Conservation (phyloP, 2,888 invertebrate species). For the Cyrtodaria siliqua region DNA sequence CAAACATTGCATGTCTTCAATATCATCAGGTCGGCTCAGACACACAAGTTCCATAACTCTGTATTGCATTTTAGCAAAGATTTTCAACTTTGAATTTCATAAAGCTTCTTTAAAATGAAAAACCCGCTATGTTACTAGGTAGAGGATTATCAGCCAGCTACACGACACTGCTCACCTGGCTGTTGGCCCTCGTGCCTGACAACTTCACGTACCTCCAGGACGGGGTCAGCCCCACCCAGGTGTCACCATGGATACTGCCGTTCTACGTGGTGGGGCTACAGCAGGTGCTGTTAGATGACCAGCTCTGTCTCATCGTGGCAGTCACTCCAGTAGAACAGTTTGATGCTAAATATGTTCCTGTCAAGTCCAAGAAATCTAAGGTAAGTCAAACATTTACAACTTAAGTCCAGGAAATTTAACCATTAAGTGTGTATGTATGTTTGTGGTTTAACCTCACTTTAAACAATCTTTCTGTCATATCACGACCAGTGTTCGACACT, state of each 20-base stretch:
- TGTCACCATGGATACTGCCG: constrained; percentile 63
- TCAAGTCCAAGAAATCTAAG: constrained; percentile 77
- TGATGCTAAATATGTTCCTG: constrained; percentile 64
- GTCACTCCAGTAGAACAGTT: constrained; percentile 76
- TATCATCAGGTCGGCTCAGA: no score
- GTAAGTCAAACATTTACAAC: constrained; percentile 64
- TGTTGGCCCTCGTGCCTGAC: constrained; percentile 80
- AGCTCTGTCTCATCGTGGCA: constrained; percentile 78
- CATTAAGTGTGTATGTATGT: no score
- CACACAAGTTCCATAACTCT: no score
- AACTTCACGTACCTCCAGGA: constrained; percentile 74
- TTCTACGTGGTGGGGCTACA: constrained; percentile 83
- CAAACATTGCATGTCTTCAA: no score
- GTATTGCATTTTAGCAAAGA: no score
- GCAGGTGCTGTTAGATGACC: constrained; percentile 80
- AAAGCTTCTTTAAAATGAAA: no score
- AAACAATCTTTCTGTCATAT: no score
- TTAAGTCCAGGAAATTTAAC: no score
- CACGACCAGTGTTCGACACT: no score
- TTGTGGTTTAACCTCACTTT: no score
- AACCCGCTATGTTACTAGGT: constrained; percentile 69
- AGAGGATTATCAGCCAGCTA: constrained; percentile 80
- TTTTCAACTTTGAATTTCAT: no score
- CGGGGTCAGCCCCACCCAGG: constrained; percentile 15
- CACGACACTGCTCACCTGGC: constrained; percentile 80